Conservation (phyloP, 1,140 invertebrate species). For the Euura lappo region DNA sequence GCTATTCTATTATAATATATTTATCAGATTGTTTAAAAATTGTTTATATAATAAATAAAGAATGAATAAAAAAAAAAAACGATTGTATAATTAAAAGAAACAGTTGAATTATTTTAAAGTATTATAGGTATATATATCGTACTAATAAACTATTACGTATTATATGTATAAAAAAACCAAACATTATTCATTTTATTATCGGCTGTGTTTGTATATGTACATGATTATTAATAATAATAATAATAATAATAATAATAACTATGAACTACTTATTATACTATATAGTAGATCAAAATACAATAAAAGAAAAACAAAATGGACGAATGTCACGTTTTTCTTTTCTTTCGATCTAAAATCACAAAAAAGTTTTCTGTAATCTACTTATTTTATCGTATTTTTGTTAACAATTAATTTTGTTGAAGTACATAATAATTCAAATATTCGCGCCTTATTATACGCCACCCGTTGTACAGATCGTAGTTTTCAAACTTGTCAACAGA, state of each 20-base stretch:
- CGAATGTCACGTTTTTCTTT: no score
- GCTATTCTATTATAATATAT: slow-evolving; percentile 16
- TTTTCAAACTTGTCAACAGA: no score
- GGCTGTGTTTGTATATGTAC: slow-evolving; percentile 8
- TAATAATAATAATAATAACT: slow-evolving; percentile 16
- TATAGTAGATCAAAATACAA: no score
- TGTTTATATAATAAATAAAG: slow-evolving; percentile 29
- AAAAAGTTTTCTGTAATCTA: no score
- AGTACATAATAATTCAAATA: no score
- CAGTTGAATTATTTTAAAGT: slow-evolving; percentile 29
- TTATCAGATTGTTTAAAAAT: slow-evolving; percentile 23
- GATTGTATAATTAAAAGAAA: slow-evolving; percentile 27
- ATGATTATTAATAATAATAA: slow-evolving; percentile 16
- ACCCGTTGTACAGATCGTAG: no score
- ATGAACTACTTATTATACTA: slow-evolving; percentile 30
- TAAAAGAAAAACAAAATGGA: no score
- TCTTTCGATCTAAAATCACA: no score
- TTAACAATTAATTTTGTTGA: no score
- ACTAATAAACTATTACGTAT: slow-evolving; percentile 13
- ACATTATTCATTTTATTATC: slow-evolving; percentile 5
- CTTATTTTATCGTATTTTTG: no score
- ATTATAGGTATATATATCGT: slow-evolving; percentile 17
- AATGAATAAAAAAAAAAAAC: slow-evolving; percentile 31
- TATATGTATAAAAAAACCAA: slow-evolving; percentile 10
- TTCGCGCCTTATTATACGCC: no score